Evolutionary conservation across 2,113 vertebrate genomes (phyloP), one percentile per base, ranked within the genome.

Genomic region (Ivindomyrus marchei): DNA sequence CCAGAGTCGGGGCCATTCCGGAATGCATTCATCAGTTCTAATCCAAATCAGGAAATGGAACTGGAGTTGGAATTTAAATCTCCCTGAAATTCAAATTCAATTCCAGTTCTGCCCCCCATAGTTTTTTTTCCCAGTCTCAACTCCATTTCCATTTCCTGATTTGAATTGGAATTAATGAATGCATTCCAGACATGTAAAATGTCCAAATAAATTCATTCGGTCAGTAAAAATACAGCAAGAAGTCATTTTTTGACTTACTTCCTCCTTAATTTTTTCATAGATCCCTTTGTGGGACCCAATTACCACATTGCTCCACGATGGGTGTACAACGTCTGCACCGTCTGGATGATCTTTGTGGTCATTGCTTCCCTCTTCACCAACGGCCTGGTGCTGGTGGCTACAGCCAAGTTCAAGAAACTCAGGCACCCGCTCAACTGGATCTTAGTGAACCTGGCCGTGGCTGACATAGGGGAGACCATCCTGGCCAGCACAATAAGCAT

Each of bases 361-460:
- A 0, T 93, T 0, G 91, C 94, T 2, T 98, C 97, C 0, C 21
- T 95, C 88, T 97, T 98, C 92, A 98, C 97, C 87, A 98, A 98
- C 0, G 97, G 97, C 88, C 95, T 98, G 0, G 97, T 98, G 88
- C 93, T 98, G 87, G 97, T 95, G 92, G 97, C 97, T 91, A 98
- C 98, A 70, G 94, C 94, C 89, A 97, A 95, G 92, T 98, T 98
- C 94, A 98, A 97, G 95, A 98, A 97, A 94, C 95, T 99, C 50
- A 96, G 96, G 17, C 97, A 98, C 91, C 98, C 97, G 77, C 95
- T 99, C 24, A 99, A 99, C 95, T 98, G 97, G 97, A 98, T 98
- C 93, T 94, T 98, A 94, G 97, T 98, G 87, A 98, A 98, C 94
- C 93, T 98, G 92, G 97, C 97, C 0, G 0, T 98, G 1, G 97